Evolutionary conservation across 2,888 invertebrate genomes (phyloP).

Genomic region (Leuctra nigra): DNA sequence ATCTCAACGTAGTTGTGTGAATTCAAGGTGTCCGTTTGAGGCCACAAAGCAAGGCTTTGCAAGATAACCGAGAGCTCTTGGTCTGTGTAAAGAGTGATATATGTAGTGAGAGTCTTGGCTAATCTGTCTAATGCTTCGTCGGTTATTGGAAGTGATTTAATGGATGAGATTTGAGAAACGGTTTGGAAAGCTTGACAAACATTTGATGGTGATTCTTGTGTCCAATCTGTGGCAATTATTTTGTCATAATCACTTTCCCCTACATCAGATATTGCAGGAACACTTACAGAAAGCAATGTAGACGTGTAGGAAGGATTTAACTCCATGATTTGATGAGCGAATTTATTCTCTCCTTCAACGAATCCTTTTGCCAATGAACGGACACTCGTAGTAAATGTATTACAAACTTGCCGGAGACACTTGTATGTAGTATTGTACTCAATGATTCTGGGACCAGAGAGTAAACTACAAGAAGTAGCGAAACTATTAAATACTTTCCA

Average conservation of each 20-base stretch:
- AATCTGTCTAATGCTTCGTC: constrained; percentile 11
- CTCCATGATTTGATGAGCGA: constrained; percentile 22
- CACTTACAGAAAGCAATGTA: background rate
- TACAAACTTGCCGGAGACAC: too few species aligned
- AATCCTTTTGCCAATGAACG: background rate
- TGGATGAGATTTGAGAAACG: constrained; percentile 7
- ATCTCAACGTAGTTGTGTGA: constrained; percentile 55
- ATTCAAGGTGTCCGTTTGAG: constrained; percentile 45
- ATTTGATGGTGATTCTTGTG: background rate
- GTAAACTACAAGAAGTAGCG: too few species aligned
- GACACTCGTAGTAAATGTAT: constrained; percentile 1
- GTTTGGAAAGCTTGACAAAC: constrained; percentile 16
- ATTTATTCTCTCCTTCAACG: constrained; percentile 18
- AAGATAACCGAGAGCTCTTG: constrained; percentile 50
- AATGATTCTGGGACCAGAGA: too few species aligned
- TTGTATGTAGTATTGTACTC: too few species aligned
- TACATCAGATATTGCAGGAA: background rate
- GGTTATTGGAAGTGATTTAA: background rate
- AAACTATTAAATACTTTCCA: too few species aligned
- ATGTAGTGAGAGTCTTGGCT: constrained; percentile 39
- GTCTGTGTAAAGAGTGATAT: constrained; percentile 48
- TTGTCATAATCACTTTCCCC: constrained; percentile 12
- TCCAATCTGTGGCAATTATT: constrained; percentile 15
- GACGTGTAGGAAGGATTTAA: constrained; percentile 7
- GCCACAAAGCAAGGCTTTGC: constrained; percentile 46